Percentiles rank a stretch among this genome's conserved stretches.
Conservation (phyloP, 2,113 vertebrate genomes). For the Gymnocephalus cernua region DNA sequence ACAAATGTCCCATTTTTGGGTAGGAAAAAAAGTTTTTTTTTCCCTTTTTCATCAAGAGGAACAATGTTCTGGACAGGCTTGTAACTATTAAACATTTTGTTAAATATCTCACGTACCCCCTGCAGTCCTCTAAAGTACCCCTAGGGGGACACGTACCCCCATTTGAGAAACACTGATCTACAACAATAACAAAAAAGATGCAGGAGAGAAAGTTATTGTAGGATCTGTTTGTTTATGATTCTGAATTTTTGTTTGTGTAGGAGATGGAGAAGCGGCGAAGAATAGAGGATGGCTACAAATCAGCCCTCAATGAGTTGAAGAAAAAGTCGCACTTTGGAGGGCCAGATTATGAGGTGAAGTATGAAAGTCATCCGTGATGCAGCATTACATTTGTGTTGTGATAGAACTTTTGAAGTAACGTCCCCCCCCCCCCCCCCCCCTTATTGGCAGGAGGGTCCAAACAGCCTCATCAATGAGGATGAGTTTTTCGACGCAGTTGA, state of each 20-base stretch:
- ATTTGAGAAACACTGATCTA: too few relatives aligned
- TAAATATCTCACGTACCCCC: too few relatives aligned
- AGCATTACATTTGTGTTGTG: not conserved
- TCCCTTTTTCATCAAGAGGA: too few relatives aligned
- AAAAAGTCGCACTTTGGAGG: conserved; percentile 97
- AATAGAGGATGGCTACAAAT: conserved; percentile 92
- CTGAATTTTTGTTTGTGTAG: conserved; percentile 72
- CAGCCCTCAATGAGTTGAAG: conserved; percentile 91
- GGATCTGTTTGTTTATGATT: not conserved
- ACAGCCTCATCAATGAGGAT: conserved; percentile 98
- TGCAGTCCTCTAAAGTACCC: too few relatives aligned
- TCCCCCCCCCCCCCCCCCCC: too few relatives aligned
- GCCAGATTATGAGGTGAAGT: conserved; percentile 94
- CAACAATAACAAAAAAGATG: not conserved
- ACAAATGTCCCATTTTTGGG: too few relatives aligned
- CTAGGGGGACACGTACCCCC: too few relatives aligned
- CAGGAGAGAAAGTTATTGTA: not conserved
- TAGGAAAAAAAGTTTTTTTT: too few relatives aligned
- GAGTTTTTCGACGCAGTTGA: conserved; percentile 99
- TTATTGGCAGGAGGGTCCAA: conserved; percentile 92
- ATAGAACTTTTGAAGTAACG: not conserved
- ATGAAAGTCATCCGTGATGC: not conserved
- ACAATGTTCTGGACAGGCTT: too few relatives aligned
- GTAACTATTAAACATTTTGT: too few relatives aligned
- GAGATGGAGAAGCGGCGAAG: conserved; percentile 92